phyloP scores from a whole-genome alignment of 2,113 vertebrate species.

The Typhlomys cinereus region DNA sequence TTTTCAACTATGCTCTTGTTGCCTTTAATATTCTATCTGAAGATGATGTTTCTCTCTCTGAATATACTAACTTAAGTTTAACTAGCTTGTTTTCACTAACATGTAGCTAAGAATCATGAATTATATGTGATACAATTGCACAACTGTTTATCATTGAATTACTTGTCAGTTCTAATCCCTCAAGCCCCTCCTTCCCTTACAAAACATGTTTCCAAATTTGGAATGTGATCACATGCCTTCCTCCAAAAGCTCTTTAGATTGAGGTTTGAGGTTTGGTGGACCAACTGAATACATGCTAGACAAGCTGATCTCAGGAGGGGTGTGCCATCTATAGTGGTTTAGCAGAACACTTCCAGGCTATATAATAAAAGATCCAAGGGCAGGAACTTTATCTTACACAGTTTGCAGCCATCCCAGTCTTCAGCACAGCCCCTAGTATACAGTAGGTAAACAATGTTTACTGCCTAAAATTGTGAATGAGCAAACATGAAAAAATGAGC shows the following conservation, averaged over 20 bases:
- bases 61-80: background rate
- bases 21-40: background rate
- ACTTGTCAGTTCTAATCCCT: background rate
- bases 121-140: background rate
- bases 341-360: background rate
- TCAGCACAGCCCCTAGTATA: background rate
- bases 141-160: background rate
- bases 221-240: background rate
- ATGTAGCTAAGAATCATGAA: background rate
- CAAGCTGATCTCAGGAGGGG: background rate
- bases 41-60: background rate
- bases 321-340: background rate
- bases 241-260: background rate
- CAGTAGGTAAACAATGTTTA: constrained; percentile 56
- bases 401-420: background rate
- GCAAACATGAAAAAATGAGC: constrained; percentile 43
- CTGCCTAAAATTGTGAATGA: constrained; percentile 55
- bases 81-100: background rate
- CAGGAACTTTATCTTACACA: background rate
- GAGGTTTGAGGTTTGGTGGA: constrained; percentile 26
- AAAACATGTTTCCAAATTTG: background rate
- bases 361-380: background rate
- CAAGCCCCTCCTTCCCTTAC: background rate
- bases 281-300: background rate
- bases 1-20: background rate